Evolutionary conservation across 1,140 invertebrate genomes (phyloP).

Genomic region (Odontomachus brunneus): DNA sequence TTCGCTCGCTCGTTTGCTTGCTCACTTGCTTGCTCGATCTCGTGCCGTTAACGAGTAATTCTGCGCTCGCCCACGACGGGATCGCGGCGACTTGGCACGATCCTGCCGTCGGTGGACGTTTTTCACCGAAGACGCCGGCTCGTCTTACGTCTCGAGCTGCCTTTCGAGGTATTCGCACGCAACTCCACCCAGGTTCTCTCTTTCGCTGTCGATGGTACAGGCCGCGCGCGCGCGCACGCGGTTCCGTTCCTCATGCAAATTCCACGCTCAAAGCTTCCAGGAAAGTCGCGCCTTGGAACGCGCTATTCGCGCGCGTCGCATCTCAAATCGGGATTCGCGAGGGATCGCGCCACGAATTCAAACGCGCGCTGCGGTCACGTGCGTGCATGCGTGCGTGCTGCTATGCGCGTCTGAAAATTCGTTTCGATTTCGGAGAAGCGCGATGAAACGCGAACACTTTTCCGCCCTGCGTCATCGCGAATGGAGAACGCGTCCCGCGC

Average conservation of each 20-base stretch:
- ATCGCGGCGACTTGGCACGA: constrained; percentile 43
- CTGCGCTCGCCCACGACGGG: neutral
- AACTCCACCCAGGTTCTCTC: constrained; percentile 47
- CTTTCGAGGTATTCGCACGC: constrained; percentile 57
- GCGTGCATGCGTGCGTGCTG: neutral
- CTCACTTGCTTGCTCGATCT: too few relatives aligned
- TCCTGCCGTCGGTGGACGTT: constrained; percentile 31
- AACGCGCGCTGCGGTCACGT: constrained; percentile 30
- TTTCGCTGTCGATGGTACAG: constrained; percentile 28
- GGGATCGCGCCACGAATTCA: constrained; percentile 63
- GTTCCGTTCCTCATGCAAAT: constrained; percentile 68
- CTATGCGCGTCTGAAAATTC: constrained; percentile 40
- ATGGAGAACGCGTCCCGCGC: neutral
- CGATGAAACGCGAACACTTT: constrained; percentile 50
- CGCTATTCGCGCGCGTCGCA: constrained; percentile 46
- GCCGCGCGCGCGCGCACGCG: neutral
- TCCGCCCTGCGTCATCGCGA: neutral
- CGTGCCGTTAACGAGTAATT: too few relatives aligned
- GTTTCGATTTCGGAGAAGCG: constrained; percentile 65
- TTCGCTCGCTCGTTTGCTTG: too few relatives aligned
- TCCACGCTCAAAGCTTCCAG: constrained; percentile 60
- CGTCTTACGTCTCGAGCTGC: constrained; percentile 58
- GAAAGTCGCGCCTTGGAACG: constrained; percentile 69
- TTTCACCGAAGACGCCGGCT: constrained; percentile 60
- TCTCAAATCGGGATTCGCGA: constrained; percentile 35